Evolutionary conservation across 2,797 vertebrate genomes (phyloP).

Genomic region (Micromesistius poutassou): DNA sequence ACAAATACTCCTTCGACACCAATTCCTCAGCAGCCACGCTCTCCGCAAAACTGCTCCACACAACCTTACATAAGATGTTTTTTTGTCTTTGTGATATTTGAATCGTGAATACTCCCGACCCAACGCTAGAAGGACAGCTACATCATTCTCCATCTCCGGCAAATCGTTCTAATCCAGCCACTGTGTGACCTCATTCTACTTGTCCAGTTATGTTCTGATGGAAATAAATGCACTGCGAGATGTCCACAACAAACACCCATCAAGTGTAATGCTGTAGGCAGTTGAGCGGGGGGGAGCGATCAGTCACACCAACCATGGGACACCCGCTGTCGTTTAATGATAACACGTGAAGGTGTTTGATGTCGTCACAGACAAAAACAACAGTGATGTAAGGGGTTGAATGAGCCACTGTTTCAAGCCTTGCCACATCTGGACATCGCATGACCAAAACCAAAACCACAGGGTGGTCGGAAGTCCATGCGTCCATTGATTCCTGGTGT

Average conservation of each 20-base stretch:
- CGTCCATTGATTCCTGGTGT: background rate
- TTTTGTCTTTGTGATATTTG: no score
- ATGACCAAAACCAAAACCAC: background rate
- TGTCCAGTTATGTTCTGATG: background rate
- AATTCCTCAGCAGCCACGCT: no score
- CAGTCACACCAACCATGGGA: background rate
- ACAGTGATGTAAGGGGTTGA: background rate
- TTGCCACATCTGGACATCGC: background rate
- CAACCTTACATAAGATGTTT: no score
- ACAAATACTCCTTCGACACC: no score
- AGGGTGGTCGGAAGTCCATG: background rate
- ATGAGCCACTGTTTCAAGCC: background rate
- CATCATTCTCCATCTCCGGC: no score
- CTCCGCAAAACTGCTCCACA: no score
- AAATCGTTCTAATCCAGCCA: no score
- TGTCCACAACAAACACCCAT: no score
- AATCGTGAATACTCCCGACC: no score
- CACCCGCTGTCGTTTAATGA: background rate
- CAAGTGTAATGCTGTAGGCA: no score
- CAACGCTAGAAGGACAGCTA: background rate
- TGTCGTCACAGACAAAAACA: background rate
- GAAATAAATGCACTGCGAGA: background rate
- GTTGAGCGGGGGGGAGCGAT: background rate
- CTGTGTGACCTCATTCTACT: background rate
- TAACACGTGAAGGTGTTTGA: background rate